Evolutionary conservation across 35 echinoderm and acorn worm species (phyloP).

Genomic region (Ophioderma brevispina): DNA sequence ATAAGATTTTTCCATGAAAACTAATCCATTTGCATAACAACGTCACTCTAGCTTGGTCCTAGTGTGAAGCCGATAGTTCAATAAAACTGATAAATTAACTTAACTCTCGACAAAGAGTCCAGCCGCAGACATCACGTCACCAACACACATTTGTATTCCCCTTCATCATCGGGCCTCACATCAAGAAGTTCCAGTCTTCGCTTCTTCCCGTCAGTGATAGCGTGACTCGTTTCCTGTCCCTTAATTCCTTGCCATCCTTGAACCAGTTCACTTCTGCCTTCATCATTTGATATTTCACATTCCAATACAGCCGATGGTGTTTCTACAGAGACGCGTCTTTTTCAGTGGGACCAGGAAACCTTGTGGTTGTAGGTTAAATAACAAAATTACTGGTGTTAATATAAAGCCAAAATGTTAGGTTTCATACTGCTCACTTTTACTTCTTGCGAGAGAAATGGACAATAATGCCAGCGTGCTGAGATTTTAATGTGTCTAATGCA

Average conservation of each 20-base stretch:
- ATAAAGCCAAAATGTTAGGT: neutral
- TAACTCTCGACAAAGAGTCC: slow-evolving; percentile 69
- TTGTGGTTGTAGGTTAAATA: neutral
- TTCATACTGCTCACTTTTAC: too few relatives aligned
- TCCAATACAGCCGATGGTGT: slow-evolving; percentile 55
- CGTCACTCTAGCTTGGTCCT: too few relatives aligned
- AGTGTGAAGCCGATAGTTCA: too few relatives aligned
- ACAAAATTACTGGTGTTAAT: neutral
- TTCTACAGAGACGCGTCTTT: slow-evolving; percentile 46
- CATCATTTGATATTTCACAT: slow-evolving; percentile 62
- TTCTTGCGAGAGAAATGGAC: too few relatives aligned
- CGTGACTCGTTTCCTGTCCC: slow-evolving; percentile 39
- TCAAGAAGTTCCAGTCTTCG: slow-evolving; percentile 32
- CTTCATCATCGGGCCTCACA: slow-evolving; percentile 46
- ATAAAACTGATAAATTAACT: too few relatives aligned
- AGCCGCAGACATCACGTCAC: slow-evolving; percentile 45
- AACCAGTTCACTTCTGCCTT: slow-evolving; percentile 63
- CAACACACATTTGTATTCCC: slow-evolving; percentile 57
- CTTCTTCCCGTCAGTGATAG: slow-evolving; percentile 53
- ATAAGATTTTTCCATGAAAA: too few relatives aligned
- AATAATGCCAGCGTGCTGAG: too few relatives aligned
- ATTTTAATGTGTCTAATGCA: too few relatives aligned
- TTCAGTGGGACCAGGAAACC: slow-evolving; percentile 34
- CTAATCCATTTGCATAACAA: too few relatives aligned
- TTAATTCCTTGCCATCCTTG: slow-evolving; percentile 55